A percentile compares a stretch with the other conserved stretches of the same genome.
Conservation (phyloP, 2,888 invertebrate genomes). For the Hyles lineata region DNA sequence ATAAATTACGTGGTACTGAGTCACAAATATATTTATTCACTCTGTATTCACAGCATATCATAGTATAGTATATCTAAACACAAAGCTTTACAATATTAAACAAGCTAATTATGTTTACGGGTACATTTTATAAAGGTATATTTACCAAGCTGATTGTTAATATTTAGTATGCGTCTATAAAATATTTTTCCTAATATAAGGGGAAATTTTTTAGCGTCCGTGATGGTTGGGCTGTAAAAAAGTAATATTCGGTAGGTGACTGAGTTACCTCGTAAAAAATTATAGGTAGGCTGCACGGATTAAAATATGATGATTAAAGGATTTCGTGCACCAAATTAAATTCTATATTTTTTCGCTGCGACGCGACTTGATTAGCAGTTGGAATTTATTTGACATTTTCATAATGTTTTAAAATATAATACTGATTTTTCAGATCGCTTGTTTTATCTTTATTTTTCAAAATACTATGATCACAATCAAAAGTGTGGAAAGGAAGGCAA, state of each 20-base stretch:
- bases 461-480: no score
- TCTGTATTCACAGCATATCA: no score
- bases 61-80: no score
- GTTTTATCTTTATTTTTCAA: no score
- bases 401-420: neutral
- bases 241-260: constrained; percentile 60
- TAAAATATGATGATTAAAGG: constrained; percentile 41
- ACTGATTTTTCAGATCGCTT: no score
- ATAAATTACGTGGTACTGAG: no score
- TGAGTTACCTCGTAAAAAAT: constrained; percentile 61
- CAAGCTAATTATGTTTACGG: no score
- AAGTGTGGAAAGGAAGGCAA: no score
- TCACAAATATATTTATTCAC: no score
- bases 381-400: neutral
- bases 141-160: constrained; percentile 33
- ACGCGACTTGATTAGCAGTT: neutral
- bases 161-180: constrained; percentile 42
- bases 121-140: neutral
- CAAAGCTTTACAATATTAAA: no score
- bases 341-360: neutral
- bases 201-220: constrained; percentile 53
- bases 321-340: constrained; percentile 27
- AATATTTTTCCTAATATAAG: constrained; percentile 51
- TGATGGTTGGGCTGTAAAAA: constrained; percentile 66
- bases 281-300: constrained; percentile 55